Conservation (phyloP, 2,888 invertebrate genomes). For the Adelognathus sp. region DNA sequence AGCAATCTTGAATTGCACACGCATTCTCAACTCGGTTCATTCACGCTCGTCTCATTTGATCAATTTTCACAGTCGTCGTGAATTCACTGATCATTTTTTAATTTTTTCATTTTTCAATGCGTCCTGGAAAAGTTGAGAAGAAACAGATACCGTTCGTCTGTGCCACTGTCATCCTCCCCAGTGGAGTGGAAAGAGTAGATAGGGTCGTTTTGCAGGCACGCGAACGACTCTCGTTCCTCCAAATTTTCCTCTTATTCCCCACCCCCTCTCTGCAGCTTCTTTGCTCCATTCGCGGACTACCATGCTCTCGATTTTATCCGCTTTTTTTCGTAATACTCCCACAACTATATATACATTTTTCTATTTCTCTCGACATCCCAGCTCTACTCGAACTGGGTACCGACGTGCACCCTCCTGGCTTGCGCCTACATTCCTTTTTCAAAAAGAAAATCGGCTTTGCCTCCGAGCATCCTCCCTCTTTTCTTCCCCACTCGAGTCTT, state of each 20-base stretch:
- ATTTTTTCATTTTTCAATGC: conserved; percentile 21
- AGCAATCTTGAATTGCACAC: too few species aligned
- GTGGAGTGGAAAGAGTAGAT: conserved; percentile 68
- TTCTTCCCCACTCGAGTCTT: conserved; percentile 43
- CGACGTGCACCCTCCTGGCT: neutral
- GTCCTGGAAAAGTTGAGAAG: conserved; percentile 7
- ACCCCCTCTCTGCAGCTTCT: neutral
- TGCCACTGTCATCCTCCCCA: conserved; percentile 64
- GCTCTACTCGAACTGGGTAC: conserved; percentile 5
- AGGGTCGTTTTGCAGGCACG: conserved; percentile 58
- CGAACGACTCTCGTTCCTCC: conserved; percentile 8
- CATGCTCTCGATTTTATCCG: neutral
- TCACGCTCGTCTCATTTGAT: too few species aligned
- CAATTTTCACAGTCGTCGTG: too few species aligned
- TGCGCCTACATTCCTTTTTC: conserved; percentile 32
- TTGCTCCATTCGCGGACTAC: neutral
- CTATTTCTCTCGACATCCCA: conserved; percentile 9
- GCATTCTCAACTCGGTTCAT: too few species aligned
- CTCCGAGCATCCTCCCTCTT: conserved; percentile 18
- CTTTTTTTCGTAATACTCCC: neutral
- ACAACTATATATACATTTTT: neutral
- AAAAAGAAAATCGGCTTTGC: conserved; percentile 57
- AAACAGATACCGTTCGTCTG: neutral
- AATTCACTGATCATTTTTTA: too few species aligned
- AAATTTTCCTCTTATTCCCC: neutral